A percentile compares a stretch with the other conserved stretches of the same genome.
Evolutionary conservation across 2,113 vertebrate genomes (phyloP).

Genomic region (Rhynchomys soricoides): DNA sequence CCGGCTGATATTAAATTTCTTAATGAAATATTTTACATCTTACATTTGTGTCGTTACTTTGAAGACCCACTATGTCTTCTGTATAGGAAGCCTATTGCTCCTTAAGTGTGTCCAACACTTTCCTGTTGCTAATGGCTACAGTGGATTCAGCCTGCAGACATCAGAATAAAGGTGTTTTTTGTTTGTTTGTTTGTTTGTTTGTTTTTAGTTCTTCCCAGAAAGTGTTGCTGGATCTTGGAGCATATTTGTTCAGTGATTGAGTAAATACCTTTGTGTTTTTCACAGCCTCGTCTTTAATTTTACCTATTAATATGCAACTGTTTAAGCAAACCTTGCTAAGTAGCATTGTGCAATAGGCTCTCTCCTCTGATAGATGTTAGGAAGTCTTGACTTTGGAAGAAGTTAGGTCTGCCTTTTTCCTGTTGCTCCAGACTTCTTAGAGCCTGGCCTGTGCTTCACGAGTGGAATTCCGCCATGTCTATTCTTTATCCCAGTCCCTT

Average conservation of each 20-base stretch:
- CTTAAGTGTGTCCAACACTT: accelerated
- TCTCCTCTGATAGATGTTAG: not conserved
- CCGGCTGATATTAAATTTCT: too few species aligned
- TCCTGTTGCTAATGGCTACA: accelerated
- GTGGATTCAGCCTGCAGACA: not conserved
- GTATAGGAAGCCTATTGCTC: accelerated
- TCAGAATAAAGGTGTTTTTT: not conserved
- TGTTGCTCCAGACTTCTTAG: not conserved
- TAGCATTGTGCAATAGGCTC: not conserved
- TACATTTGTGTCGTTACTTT: not conserved
- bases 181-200: not conserved
- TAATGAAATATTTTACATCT: not conserved
- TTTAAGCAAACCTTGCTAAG: not conserved
- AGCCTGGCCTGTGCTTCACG: not conserved
- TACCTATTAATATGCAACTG: not conserved
- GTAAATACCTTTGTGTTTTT: too few species aligned
- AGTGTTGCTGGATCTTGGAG: not conserved
- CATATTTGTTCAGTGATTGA: not conserved
- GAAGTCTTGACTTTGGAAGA: not conserved
- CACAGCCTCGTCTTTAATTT: not conserved
- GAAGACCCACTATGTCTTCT: not conserved
- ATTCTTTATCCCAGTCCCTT: too few species aligned
- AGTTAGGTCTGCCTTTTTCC: not conserved
- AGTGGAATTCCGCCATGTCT: too few species aligned
- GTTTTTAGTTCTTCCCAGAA: not conserved